phyloP scores from a whole-genome alignment of 2,113 vertebrate genomes.

The Ammodytes dubius region DNA sequence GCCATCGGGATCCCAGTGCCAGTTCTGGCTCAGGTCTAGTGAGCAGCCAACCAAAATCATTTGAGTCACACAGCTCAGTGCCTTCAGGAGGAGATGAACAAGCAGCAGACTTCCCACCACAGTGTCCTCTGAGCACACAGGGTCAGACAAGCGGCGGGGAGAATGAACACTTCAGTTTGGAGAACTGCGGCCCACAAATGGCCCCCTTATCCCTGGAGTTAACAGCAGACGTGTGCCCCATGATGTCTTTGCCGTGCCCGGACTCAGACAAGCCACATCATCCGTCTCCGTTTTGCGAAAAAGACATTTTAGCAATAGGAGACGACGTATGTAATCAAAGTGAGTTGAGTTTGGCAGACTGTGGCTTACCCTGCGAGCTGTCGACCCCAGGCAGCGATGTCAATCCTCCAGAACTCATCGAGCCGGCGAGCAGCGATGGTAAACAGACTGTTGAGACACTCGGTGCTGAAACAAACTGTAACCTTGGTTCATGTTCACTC shows the following conservation, averaged over 20 bases:
- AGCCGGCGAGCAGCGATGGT: constrained; percentile 46
- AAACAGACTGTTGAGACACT: constrained; percentile 77
- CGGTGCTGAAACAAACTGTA: constrained; percentile 48
- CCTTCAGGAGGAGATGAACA: constrained; percentile 75
- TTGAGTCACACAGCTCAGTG: constrained; percentile 71
- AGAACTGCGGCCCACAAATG: constrained; percentile 84
- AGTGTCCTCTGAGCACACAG: constrained; percentile 87
- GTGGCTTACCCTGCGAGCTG: constrained; percentile 67
- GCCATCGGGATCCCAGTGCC: constrained; percentile 8
- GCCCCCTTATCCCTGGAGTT: constrained; percentile 78
- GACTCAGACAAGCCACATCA: constrained; percentile 60
- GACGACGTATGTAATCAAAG: constrained; percentile 61
- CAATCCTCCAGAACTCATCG: constrained; percentile 55
- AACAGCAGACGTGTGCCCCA: constrained; percentile 66
- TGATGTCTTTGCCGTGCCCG: constrained; percentile 79
- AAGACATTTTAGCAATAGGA: constrained; percentile 73
- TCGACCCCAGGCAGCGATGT: constrained; percentile 40
- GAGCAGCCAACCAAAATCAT: constrained; percentile 69
- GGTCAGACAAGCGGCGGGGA: constrained; percentile 86
- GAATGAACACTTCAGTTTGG: constrained; percentile 83
- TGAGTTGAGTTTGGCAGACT: constrained; percentile 64
- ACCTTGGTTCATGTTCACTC: constrained; percentile 72
- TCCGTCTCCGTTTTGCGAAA: constrained; percentile 67
- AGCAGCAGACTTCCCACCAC: constrained; percentile 78
- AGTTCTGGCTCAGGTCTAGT: constrained; percentile 26